Conservation (phyloP, 2,113 vertebrate species). For the Alethe diademata region DNA sequence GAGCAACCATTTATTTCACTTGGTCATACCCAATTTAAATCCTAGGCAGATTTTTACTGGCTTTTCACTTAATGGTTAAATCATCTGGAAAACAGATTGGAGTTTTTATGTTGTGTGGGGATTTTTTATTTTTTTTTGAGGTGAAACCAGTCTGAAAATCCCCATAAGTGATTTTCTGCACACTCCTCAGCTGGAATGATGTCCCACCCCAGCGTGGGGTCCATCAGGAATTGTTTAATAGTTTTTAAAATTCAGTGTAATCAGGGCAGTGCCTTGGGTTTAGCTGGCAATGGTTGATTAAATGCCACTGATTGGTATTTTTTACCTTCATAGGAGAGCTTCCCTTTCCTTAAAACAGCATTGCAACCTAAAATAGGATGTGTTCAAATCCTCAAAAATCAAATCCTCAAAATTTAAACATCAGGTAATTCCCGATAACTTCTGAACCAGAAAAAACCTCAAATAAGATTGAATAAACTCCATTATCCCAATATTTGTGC, state of each 20-base stretch:
- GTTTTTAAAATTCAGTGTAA: background rate
- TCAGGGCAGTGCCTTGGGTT: background rate
- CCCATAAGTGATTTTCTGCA: background rate
- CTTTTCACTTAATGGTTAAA: background rate
- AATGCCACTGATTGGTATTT: accelerated
- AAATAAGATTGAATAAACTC: background rate
- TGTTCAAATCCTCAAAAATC: accelerated
- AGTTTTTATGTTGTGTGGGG: background rate
- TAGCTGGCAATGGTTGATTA: background rate
- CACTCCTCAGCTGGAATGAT: background rate
- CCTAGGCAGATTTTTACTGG: background rate
- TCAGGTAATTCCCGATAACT: background rate
- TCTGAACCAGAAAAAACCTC: background rate
- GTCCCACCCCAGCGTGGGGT: background rate
- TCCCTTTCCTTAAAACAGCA: background rate
- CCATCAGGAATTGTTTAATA: background rate
- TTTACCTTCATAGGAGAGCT: background rate
- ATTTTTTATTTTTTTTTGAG: background rate
- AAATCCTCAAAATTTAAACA: background rate
- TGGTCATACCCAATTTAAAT: background rate
- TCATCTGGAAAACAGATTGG: background rate
- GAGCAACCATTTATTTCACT: background rate
- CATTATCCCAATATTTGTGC: background rate
- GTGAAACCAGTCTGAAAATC: background rate
- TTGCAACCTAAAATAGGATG: accelerated